Base-by-base conservation (phyloP, 2,113 vertebrate genomes). In the Elgaria multicarinata region DNA sequence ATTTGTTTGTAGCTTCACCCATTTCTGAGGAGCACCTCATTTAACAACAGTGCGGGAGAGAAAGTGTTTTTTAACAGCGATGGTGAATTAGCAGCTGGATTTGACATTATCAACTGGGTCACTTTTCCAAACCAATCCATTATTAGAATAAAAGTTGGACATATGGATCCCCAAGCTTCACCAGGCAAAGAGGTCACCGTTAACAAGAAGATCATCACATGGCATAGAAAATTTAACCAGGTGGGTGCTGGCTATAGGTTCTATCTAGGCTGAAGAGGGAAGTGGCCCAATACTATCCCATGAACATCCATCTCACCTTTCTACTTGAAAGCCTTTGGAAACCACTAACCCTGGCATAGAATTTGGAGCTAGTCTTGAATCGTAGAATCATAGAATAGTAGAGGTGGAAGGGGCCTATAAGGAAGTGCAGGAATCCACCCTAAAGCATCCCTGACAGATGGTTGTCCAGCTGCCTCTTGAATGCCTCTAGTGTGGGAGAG, bases 1-100 rank as follows among this genome's bases (percentile, higher is more conserved):
- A 18, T 26, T 81, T 39, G 12, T 10, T 62, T 42, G 13, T 26
- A 82, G 80, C 24, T 82, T 39, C 39, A 82, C 24, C 13, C n/a
- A 26, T 82, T 82, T 64, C n/a, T 82, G 58, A 39, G 26, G 18
- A 64, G n/a, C 10, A 39, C 33, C 36, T 64, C 55, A 39, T 82
- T 82, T 82, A 82, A 64, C 58, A 82, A 82, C 36, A 82, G n/a
- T 64, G 80, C 58, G 39, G 80, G 80, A 64, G 80, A 82, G 3
- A 28, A 82, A 39, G n/a, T 82, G 5, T 64, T 16, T 62, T 82
- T 82, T 82, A 62, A 82, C 13, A 39, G n/a, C 22, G 39, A 82
- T 64, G 58, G 58, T 20, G 58, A 64, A 64, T 16, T 82, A 13
- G 36, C 8, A 64, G 36, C 55, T 14, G 24, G 80, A 42, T 82